Evolutionary conservation across 2,888 invertebrate genomes (phyloP), one percentile per base, ranked within the genome.

Genomic region (Alcis repandata): DNA sequence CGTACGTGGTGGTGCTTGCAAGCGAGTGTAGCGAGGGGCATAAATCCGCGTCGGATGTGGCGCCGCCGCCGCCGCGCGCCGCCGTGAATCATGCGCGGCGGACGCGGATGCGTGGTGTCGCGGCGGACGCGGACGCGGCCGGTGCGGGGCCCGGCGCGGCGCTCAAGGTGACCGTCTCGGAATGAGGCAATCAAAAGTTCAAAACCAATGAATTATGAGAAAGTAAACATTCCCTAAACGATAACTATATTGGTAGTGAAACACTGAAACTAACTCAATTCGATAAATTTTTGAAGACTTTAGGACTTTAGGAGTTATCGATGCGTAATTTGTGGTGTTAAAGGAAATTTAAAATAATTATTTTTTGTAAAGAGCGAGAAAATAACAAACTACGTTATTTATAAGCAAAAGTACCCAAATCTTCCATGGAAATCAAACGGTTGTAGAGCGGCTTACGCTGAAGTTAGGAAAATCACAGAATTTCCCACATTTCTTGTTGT

Each of bases 1-100:
- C 62, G 70, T 73, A 69, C 71, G 67, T 73, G 71, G 48, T 45
- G 60, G 64, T 59, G 63, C 62, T 67, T 68, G 71, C 72, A 67
- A 65, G 73, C 70, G 64, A 74, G 74, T 72, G 73, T 71, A 22
- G 72, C 69, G 64, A 59, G 69, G 71, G 67, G 48, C 73, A 79
- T 80, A 79, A 79, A 78, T 80, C 76, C 69, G 63, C 68, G 63
- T 70, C 76, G 79, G 77, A 74, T 70, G 75, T 69, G 65, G 70
- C 70, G 72, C 43, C 46, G 51, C 64, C 71, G 49, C n/a, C n/a
- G n/a, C n/a, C n/a, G n/a, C n/a, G 70, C 70, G 72, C 43, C 46
- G 51, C 64, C 71, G 49, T 72, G 72, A 68, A 72, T 74, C 74
- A 75, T 74, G 9, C 66, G 53, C 52, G 56, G 45, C 38, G 38